Base-by-base conservation (phyloP, 2,797 vertebrate species). In the Ptychadena robeensis region DNA sequence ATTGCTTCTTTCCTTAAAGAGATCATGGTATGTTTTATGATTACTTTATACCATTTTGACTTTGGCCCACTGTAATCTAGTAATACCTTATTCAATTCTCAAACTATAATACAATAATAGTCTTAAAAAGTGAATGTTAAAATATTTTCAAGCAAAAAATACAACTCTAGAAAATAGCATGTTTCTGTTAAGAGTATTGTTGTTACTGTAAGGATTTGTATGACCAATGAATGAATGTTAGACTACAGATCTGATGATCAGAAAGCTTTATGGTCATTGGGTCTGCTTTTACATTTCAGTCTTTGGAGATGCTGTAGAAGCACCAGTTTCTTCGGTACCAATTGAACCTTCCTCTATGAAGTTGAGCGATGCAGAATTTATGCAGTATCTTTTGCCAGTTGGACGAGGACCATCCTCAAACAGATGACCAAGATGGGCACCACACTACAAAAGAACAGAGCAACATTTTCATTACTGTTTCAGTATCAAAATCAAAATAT, bases 371-470 rank as follows among this genome's bases (percentile, higher is more conserved):
- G 96, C 96, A 0, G 98, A 99, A 90, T 99, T 99, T 80, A 98
- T 96, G 92, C 98, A 99, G 92, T 97, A 98, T 75, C 97, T 95
- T 87, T 97, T 98, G 80, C 96, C 95, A 5, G 96, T 97, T 67
- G 98, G 98, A 83, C 88, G 94, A 66, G 98, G 98, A 71, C 97
- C 98, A 3, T 99, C 98, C 0, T 99, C 97, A 85, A 99, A 99
- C 89, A 98, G 91, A 89, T 99, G 98, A 69, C 98, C 98, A 73
- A 99, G 95, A 87, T 99, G 97, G 88, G 96, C 95, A 0, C 98
- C 98, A 63, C 98, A 99, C 98, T 99, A 92, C 68, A 86, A 88
- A 90, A 28, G 18, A 53, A 22, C 15, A 22, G 22, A 53, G 15
- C 8, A 53, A 8, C 18, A 22, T 40, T n/a, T n/a, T n/a, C n/a